Conservation (phyloP, 2,888 invertebrate species). For the Mythimna loreyi region DNA sequence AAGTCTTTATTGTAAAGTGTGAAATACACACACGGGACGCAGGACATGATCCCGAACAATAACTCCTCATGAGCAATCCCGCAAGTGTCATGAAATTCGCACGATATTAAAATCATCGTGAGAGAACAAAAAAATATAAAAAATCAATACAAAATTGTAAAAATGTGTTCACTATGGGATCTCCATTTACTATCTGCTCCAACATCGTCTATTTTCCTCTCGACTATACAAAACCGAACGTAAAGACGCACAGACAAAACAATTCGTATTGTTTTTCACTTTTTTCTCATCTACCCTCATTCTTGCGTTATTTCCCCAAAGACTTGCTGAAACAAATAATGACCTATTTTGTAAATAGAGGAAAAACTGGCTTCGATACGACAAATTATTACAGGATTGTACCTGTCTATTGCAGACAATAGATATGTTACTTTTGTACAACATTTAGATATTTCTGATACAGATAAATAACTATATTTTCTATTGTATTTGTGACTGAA, state of each 20-base stretch:
- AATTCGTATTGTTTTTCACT: constrained; percentile 43
- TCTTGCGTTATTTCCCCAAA: constrained; percentile 60
- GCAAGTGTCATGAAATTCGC: too few relatives aligned
- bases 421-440: constrained; percentile 49
- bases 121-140: too few relatives aligned
- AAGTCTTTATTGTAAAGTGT: too few relatives aligned
- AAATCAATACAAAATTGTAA: neutral
- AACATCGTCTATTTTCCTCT: constrained; percentile 24
- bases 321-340: constrained; percentile 63
- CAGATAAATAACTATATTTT: constrained; percentile 16
- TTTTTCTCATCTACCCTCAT: constrained; percentile 56
- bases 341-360: constrained; percentile 49
- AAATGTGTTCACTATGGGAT: neutral
- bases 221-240: constrained; percentile 40
- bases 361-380: constrained; percentile 58
- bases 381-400: constrained; percentile 60
- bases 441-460: constrained; percentile 32
- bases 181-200: constrained; percentile 33
- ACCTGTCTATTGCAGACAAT: constrained; percentile 46
- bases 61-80: too few relatives aligned
- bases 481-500: neutral
- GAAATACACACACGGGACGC: too few relatives aligned
- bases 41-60: too few relatives aligned
- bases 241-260: constrained; percentile 51
- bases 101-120: too few relatives aligned